These are phyloP conservation scores for Acanthurus lineatus DNA, from an alignment of 2,797 vertebrate species.

Conservation along the genomic window DNA sequence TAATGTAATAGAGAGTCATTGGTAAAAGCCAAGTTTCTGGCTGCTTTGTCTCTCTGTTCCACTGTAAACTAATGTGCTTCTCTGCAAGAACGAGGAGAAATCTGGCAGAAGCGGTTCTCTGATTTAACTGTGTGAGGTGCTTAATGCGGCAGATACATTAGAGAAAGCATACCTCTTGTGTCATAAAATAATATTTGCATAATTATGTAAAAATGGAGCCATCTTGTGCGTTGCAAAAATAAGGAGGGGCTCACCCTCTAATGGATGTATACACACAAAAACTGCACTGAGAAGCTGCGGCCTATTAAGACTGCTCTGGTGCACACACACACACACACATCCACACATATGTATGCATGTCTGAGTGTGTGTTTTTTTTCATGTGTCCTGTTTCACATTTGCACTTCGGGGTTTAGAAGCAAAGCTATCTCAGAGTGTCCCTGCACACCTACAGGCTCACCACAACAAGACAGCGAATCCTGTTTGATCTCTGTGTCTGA, in stretches of 20 bases:
- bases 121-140: conserved; percentile 40
- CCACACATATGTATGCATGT: neutral
- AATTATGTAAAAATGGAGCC: conserved; percentile 45
- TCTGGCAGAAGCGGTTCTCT: conserved; percentile 19
- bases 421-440: conserved; percentile 14
- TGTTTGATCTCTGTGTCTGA: conserved; percentile 52
- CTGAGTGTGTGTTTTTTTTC: neutral
- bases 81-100: conserved; percentile 33
- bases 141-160: conserved; percentile 47
- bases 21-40: conserved; percentile 60
- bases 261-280: neutral
- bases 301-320: conserved; percentile 7
- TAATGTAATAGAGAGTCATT: conserved; percentile 61
- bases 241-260: neutral
- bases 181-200: conserved; percentile 61
- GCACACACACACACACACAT: neutral
- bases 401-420: conserved; percentile 10
- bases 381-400: conserved; percentile 23
- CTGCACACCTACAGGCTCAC: conserved; percentile 38
- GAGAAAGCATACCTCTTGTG: conserved; percentile 44
- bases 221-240: conserved; percentile 28
- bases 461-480: conserved; percentile 39
- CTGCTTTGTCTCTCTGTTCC: conserved; percentile 46
- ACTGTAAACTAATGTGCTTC: conserved; percentile 52
- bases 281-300: neutral